phyloP scores from a whole-genome alignment of 1,140 invertebrate species.

The Phymastichus coffea region DNA sequence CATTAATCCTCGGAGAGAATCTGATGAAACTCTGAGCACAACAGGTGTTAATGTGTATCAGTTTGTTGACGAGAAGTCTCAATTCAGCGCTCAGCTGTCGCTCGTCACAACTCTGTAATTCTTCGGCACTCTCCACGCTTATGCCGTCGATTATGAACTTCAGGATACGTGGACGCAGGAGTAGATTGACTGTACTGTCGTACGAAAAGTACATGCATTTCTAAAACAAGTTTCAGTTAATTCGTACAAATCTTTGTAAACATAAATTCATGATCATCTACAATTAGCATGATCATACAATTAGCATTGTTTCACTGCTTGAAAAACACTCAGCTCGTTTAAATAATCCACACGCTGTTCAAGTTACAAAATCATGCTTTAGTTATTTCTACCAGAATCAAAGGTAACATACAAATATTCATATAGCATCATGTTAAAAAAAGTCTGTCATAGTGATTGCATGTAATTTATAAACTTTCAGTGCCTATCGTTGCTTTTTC shows the following conservation, averaged over 20 bases:
- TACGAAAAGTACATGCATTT: slow-evolving; percentile 55
- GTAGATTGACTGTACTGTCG: slow-evolving; percentile 52
- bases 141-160: slow-evolving; percentile 57
- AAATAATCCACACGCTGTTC: too few relatives aligned
- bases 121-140: slow-evolving; percentile 52
- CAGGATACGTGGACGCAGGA: slow-evolving; percentile 50
- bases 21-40: slow-evolving; percentile 51
- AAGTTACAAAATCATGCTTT: too few relatives aligned
- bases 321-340: too few relatives aligned
- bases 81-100: slow-evolving; percentile 48
- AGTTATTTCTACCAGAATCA: too few relatives aligned
- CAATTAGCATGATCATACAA: too few relatives aligned
- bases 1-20: slow-evolving; percentile 50
- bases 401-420: too few relatives aligned
- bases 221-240: slow-evolving; percentile 34
- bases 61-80: slow-evolving; percentile 49
- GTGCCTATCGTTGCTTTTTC: too few relatives aligned
- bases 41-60: slow-evolving; percentile 52
- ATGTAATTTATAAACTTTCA: too few relatives aligned
- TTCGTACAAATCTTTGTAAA: not conserved
- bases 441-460: too few relatives aligned
- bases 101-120: slow-evolving; percentile 52
- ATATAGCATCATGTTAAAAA: too few relatives aligned
- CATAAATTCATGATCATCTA: not conserved
- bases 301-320: too few relatives aligned